Conservation (phyloP, 2,888 invertebrate species). For the Anthophora plumipes region DNA sequence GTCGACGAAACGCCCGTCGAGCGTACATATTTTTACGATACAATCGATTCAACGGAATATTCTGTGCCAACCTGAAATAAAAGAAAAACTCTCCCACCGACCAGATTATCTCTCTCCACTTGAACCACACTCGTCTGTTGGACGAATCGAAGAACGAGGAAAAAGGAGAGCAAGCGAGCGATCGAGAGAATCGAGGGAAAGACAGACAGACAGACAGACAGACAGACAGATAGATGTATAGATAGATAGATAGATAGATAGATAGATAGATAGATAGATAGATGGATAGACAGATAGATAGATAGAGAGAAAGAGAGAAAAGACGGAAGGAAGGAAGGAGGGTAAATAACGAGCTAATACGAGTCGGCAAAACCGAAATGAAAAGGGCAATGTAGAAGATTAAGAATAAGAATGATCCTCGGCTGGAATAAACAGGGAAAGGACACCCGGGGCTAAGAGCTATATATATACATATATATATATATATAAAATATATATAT, state of each 20-base stretch:
- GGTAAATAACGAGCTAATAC: conserved; percentile 19
- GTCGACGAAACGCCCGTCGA: conserved; percentile 7
- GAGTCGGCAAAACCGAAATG: conserved; percentile 22
- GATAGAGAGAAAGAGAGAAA: neutral
- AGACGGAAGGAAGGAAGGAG: neutral
- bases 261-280: too few relatives aligned
- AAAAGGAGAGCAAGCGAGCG: too few relatives aligned
- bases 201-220: too few relatives aligned
- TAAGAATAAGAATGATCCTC: conserved; percentile 50
- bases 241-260: too few relatives aligned
- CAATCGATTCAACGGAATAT: conserved; percentile 4
- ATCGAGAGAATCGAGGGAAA: neutral
- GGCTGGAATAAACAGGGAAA: conserved; percentile 58
- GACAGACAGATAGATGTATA: too few relatives aligned
- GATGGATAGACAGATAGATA: too few relatives aligned
- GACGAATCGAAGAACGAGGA: too few relatives aligned
- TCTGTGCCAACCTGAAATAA: neutral
- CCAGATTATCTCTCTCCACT: too few relatives aligned
- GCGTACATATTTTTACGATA: conserved; percentile 13
- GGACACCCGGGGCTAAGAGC: conserved; percentile 60
- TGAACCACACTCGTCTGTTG: too few relatives aligned
- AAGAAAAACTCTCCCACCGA: neutral
- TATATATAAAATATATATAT: too few relatives aligned
- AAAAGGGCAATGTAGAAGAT: conserved; percentile 4
- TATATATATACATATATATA: conserved; percentile 31